phyloP scores from a whole-genome alignment of 2,113 vertebrate genomes.

The Cyrtonyx montezumae region DNA sequence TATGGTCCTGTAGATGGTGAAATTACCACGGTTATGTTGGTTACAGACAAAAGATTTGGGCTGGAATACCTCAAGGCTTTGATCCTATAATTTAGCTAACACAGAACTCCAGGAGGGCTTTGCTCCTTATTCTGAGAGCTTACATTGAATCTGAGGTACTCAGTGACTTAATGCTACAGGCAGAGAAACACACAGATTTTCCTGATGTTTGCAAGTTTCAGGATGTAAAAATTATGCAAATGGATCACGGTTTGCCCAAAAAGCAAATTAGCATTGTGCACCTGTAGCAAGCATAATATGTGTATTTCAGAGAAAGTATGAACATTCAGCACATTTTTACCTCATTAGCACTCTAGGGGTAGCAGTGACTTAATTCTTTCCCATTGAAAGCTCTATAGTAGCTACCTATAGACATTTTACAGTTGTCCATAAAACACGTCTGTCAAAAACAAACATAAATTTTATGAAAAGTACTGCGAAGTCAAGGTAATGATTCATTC shows the following conservation, averaged over 20 bases:
- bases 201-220: conserved; percentile 62
- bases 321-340: conserved; percentile 69
- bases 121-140: conserved; percentile 8
- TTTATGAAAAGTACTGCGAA: conserved; percentile 32
- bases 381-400: conserved; percentile 20
- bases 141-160: conserved; percentile 21
- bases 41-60: neutral
- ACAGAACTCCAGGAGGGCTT: neutral
- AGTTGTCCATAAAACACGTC: neutral
- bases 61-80: neutral
- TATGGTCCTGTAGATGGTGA: neutral
- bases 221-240: conserved; percentile 69
- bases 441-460: conserved; percentile 28
- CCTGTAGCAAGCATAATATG: conserved; percentile 58
- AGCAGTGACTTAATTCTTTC: conserved; percentile 42
- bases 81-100: neutral
- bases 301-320: conserved; percentile 38
- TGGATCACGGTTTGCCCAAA: conserved; percentile 51
- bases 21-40: neutral
- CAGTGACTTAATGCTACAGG: conserved; percentile 41
- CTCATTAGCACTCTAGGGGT: conserved; percentile 61
- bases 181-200: conserved; percentile 55
- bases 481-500: neutral
- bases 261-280: conserved; percentile 66
- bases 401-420: neutral